A percentile compares a stretch with the other conserved stretches of the same genome.
Evolutionary conservation across 2,113 vertebrate genomes (phyloP).

Genomic region (Hemiscyllium ocellatum): DNA sequence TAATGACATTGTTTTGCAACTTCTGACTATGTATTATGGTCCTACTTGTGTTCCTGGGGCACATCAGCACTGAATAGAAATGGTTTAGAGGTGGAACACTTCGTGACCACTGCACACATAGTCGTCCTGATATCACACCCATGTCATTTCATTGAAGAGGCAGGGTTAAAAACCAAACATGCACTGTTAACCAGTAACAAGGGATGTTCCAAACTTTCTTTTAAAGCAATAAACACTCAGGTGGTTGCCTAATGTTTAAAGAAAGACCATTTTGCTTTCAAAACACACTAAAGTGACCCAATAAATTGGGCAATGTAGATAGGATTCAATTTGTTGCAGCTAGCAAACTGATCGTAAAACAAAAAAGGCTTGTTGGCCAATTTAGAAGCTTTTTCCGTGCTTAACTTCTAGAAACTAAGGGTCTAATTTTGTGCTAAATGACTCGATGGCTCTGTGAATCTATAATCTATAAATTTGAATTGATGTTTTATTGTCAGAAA

Average conservation of each 20-base stretch:
- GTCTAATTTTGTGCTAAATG: no score
- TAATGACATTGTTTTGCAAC: neutral
- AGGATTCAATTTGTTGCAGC: neutral
- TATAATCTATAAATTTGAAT: neutral
- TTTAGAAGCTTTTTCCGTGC: neutral
- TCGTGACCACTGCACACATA: neutral
- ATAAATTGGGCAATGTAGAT: neutral
- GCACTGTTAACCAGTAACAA: neutral
- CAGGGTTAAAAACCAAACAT: neutral
- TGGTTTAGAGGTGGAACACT: neutral
- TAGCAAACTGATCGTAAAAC: neutral
- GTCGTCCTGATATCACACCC: neutral
- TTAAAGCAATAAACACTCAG: neutral
- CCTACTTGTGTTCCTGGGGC: neutral
- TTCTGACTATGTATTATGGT: neutral
- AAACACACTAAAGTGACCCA: neutral
- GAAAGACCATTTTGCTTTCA: neutral
- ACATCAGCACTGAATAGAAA: neutral
- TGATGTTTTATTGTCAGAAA: neutral
- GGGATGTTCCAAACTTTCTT: neutral
- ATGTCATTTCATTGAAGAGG: neutral
- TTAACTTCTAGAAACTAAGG: neutral
- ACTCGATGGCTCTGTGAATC: no score
- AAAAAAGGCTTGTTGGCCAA: neutral
- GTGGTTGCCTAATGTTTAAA: neutral